These are phyloP conservation scores for Carterocephalus palaemon DNA, from an alignment of 2,888 invertebrate species.

Conservation along the genomic window DNA sequence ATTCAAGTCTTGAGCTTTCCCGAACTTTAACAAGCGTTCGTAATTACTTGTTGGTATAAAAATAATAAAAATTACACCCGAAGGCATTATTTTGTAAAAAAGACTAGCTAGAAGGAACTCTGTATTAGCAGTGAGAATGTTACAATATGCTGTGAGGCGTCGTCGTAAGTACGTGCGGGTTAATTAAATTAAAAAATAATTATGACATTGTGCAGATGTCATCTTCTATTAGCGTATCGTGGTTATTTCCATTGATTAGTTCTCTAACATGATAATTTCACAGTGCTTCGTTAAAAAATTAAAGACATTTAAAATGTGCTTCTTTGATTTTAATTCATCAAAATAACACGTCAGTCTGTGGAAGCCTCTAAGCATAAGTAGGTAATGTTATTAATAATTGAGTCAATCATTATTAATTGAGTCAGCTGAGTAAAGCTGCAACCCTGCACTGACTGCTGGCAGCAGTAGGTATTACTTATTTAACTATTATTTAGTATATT, in stretches of 20 bases:
- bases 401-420: no score
- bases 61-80: constrained; percentile 83
- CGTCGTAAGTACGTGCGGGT: constrained; percentile 35
- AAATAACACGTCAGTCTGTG: no score
- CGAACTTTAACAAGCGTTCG: constrained; percentile 80
- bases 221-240: constrained; percentile 9
- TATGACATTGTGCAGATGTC: constrained; percentile 14
- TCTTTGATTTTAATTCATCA: no score
- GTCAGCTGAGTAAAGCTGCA: no score
- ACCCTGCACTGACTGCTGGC: no score
- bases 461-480: no score
- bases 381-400: no score
- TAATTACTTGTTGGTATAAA: constrained; percentile 84
- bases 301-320: no score
- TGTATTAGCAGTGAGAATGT: not conserved
- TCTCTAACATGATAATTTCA: constrained; percentile 15
- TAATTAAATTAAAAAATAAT: constrained; percentile 43
- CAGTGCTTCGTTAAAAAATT: no score
- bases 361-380: no score
- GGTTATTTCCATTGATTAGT: constrained; percentile 20
- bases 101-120: not conserved
- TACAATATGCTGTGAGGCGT: constrained; percentile 18
- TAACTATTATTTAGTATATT: no score
- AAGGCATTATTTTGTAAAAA: constrained; percentile 58
- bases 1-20: constrained; percentile 59